Evolutionary conservation across 1,140 invertebrate species (phyloP).

Genomic region (Papilio aristodemus): DNA sequence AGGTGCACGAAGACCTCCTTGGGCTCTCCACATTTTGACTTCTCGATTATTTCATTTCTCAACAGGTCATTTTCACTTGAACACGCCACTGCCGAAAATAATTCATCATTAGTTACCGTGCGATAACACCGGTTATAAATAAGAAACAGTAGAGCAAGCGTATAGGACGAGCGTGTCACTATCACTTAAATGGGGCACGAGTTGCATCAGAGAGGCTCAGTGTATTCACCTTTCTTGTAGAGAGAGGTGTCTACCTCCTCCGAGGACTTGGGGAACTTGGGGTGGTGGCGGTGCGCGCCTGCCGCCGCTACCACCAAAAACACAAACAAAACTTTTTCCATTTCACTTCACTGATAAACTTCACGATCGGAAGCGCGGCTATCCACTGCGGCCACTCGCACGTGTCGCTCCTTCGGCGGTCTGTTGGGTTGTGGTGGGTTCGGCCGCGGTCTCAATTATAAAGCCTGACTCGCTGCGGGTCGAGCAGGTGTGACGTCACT

Average conservation of each 20-base stretch:
- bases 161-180: background rate
- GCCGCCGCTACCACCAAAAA: slow-evolving; percentile 54
- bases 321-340: slow-evolving; percentile 60
- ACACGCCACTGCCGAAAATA: slow-evolving; percentile 60
- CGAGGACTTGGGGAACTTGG: slow-evolving; percentile 59
- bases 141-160: slow-evolving; percentile 24
- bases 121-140: slow-evolving; percentile 2
- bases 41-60: slow-evolving; percentile 58
- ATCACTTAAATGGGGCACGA: slow-evolving; percentile 37
- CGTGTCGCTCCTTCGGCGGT: slow-evolving; percentile 61
- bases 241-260: slow-evolving; percentile 47
- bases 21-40: slow-evolving; percentile 67
- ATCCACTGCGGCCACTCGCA: slow-evolving; percentile 40
- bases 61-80: slow-evolving; percentile 48
- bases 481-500: slow-evolving; percentile 50
- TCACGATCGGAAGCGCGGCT: slow-evolving; percentile 41
- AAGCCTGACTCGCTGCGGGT: slow-evolving; percentile 64
- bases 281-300: slow-evolving; percentile 51
- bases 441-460: slow-evolving; percentile 61
- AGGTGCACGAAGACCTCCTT: slow-evolving; percentile 66
- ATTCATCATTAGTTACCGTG: slow-evolving; percentile 34
- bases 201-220: slow-evolving; percentile 41
- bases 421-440: slow-evolving; percentile 56
- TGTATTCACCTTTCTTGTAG: slow-evolving; percentile 56
- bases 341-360: slow-evolving; percentile 48